Conservation (phyloP, 2,797 vertebrate species). For the Florisuga fusca region DNA sequence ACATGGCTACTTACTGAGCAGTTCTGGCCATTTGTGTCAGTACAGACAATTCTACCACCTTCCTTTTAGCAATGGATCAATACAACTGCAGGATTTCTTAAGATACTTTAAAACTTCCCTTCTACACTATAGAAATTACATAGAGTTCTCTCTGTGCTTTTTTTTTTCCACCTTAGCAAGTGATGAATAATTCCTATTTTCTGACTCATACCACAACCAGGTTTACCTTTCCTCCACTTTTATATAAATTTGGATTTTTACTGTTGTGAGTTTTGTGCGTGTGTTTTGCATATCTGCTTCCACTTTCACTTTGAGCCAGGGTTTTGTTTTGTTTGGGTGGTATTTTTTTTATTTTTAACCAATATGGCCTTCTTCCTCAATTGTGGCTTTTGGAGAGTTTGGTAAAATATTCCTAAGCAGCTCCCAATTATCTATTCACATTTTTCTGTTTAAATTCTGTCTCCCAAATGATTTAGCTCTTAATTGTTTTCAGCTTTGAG, state of each 20-base stretch:
- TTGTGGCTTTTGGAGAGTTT: constrained; percentile 23
- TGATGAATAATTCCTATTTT: background rate
- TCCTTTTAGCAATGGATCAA: background rate
- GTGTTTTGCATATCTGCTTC: constrained; percentile 8
- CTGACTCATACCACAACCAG: background rate
- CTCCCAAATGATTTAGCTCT: constrained; percentile 28
- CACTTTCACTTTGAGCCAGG: background rate
- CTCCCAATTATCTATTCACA: constrained; percentile 52
- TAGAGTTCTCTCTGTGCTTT: background rate
- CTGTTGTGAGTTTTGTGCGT: background rate
- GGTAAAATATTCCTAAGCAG: constrained; percentile 43
- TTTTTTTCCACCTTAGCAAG: background rate
- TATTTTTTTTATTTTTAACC: background rate
- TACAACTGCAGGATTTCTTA: background rate
- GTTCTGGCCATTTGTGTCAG: background rate
- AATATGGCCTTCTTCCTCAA: background rate
- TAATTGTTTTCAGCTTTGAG: constrained; percentile 51
- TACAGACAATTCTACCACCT: background rate
- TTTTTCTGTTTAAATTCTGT: constrained; percentile 58
- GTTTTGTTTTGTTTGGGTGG: constrained; percentile 16
- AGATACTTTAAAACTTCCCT: background rate
- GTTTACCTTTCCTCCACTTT: background rate
- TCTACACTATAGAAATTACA: background rate
- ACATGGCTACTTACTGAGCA: background rate
- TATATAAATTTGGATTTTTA: background rate